Conservation (phyloP, 2,113 vertebrate genomes). For the Garra rufa region DNA sequence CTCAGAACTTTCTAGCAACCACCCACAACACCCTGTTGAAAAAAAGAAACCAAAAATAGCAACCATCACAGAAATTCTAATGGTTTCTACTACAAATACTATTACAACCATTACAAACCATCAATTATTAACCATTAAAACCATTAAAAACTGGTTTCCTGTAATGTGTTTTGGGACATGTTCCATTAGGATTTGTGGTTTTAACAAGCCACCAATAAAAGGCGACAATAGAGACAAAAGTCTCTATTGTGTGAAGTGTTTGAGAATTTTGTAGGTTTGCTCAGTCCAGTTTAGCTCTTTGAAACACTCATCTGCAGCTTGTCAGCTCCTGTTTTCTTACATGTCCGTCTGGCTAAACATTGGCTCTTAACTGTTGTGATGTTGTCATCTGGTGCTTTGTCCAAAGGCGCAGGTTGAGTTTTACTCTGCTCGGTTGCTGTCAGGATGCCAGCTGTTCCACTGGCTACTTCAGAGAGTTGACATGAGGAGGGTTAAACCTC, state of each 20-base stretch:
- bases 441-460: conserved; percentile 44
- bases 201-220: too few species aligned
- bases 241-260: too few species aligned
- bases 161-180: too few species aligned
- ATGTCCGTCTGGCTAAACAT: conserved; percentile 49
- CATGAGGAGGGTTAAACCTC: neutral
- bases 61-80: too few species aligned
- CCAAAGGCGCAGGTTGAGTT: conserved; percentile 46
- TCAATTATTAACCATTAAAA: too few species aligned
- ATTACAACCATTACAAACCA: neutral
- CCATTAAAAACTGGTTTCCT: too few species aligned
- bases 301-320: conserved; percentile 21
- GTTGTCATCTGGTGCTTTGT: conserved; percentile 38
- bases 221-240: too few species aligned
- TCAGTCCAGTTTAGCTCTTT: conserved; percentile 4
- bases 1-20: too few species aligned
- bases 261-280: neutral
- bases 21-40: too few species aligned
- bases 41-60: too few species aligned
- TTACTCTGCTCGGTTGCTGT: conserved; percentile 42
- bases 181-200: too few species aligned
- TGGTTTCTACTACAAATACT: neutral
- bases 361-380: conserved; percentile 38
- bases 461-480: conserved; percentile 40
- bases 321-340: conserved; percentile 37